phyloP scores from a whole-genome alignment of 2,113 vertebrate species.

The Engraulis encrasicolus region DNA sequence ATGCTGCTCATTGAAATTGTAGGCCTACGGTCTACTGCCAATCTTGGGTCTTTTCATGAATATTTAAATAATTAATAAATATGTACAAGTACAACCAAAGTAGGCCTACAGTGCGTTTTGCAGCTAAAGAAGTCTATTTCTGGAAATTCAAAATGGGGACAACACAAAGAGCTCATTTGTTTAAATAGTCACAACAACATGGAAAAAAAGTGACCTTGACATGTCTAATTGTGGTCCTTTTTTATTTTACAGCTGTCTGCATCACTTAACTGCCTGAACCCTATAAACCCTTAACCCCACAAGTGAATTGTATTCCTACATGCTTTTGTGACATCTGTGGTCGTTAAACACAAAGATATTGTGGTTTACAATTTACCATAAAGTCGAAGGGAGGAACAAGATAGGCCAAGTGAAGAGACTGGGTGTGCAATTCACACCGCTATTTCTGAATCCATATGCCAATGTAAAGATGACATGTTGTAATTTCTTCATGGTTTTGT shows the following conservation, averaged over 20 bases:
- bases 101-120: too few relatives aligned
- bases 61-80: too few relatives aligned
- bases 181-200: background rate
- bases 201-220: background rate
- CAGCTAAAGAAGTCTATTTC: too few relatives aligned
- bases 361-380: background rate
- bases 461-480: too few relatives aligned
- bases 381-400: background rate
- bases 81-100: too few relatives aligned
- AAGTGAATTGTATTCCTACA: background rate
- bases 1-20: too few relatives aligned
- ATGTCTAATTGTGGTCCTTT: background rate
- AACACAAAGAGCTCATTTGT: background rate
- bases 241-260: background rate
- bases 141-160: too few relatives aligned
- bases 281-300: background rate
- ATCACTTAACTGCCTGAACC: too few relatives aligned
- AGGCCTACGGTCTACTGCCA: too few relatives aligned
- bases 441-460: too few relatives aligned
- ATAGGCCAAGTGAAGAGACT: background rate
- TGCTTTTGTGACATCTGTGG: background rate
- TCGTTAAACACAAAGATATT: background rate
- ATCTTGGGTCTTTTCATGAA: too few relatives aligned
- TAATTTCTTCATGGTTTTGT: background rate
- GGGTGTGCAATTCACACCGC: background rate